A percentile compares a stretch with the other conserved stretches of the same genome.
These are phyloP conservation scores for Bombus fervidus DNA, from an alignment of 1,140 invertebrate species.

Conservation along the genomic window DNA sequence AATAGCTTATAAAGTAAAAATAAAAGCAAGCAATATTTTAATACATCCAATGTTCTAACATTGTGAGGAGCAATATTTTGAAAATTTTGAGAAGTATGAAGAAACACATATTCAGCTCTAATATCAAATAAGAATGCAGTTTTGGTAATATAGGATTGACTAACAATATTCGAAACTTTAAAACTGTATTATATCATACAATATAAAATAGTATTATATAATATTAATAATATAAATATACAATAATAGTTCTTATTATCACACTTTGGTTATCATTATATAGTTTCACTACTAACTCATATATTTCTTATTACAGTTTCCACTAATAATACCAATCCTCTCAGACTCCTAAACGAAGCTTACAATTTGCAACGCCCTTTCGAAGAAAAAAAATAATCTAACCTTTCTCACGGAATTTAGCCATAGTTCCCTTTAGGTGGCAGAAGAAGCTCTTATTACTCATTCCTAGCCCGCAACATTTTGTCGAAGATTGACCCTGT, in stretches of 20 bases:
- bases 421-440: background rate
- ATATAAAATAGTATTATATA: background rate
- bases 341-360: background rate
- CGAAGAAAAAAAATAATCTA: background rate
- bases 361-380: background rate
- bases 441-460: background rate
- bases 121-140: no score
- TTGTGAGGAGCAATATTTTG: no score
- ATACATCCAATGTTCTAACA: no score
- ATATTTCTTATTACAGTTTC: background rate
- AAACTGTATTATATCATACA: background rate
- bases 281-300: background rate
- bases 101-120: no score
- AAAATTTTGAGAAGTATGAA: no score
- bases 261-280: background rate
- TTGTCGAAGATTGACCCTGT: slow-evolving; percentile 27
- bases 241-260: background rate
- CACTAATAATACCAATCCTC: background rate
- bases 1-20: no score
- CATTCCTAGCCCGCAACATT: background rate
- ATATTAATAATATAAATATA: background rate
- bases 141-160: no score
- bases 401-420: slow-evolving; percentile 1
- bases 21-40: no score
- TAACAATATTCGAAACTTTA: no score